Percentiles rank a stretch among this genome's conserved stretches.
Conservation (phyloP, 2,797 vertebrate genomes). For the Euphonia xanthogaster region DNA sequence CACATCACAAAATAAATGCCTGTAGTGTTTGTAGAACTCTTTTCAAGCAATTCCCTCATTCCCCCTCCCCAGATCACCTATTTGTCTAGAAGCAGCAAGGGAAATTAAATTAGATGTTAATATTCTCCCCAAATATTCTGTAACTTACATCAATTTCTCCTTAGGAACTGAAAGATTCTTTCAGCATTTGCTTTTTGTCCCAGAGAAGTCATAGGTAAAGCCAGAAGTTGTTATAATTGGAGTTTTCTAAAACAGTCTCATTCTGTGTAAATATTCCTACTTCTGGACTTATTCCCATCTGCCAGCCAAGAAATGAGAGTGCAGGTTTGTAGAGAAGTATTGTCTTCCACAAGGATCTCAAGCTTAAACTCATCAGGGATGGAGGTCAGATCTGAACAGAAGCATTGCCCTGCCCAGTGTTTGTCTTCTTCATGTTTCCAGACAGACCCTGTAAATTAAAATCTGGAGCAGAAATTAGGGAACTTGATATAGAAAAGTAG, state of each 20-base stretch:
- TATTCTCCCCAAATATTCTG: conserved; percentile 17
- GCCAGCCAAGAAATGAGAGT: background rate
- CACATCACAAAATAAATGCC: conserved; percentile 29
- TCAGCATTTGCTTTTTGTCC: conserved; percentile 32
- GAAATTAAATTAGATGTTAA: conserved; percentile 43
- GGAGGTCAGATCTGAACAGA: background rate
- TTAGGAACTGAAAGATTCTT: background rate
- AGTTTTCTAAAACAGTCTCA: background rate
- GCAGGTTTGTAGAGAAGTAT: background rate
- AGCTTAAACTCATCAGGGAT: background rate
- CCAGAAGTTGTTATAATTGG: background rate
- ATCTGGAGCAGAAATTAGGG: background rate
- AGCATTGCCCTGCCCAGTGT: background rate
- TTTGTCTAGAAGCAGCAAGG: background rate
- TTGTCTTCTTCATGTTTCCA: background rate
- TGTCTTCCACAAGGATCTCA: background rate
- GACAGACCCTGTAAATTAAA: background rate
- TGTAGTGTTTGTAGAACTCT: conserved; percentile 4
- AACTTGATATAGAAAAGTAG: background rate
- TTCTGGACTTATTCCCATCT: background rate
- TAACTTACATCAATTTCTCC: background rate
- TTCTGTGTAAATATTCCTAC: background rate
- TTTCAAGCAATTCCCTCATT: background rate
- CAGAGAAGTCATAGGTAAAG: conserved; percentile 17
- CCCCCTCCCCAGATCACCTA: background rate